These are phyloP conservation scores for Morelia viridis DNA, from an alignment of 2,797 vertebrate genomes.

Conservation along the genomic window DNA sequence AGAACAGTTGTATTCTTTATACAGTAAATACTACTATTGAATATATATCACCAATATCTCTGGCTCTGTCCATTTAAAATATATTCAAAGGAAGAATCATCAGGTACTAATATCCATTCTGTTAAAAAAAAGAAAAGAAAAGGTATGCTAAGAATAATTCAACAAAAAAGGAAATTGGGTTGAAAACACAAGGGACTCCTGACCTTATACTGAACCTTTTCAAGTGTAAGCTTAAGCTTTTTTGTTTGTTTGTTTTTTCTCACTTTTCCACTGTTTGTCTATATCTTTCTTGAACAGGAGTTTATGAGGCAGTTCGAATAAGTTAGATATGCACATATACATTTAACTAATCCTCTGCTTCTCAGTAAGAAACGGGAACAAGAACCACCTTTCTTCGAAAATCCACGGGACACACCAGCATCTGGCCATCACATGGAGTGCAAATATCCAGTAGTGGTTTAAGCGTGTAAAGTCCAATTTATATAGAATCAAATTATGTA, in stretches of 20 bases:
- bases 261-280: background rate
- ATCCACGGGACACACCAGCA: too few relatives aligned
- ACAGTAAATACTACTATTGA: background rate
- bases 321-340: background rate
- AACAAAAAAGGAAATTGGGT: background rate
- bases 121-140: background rate
- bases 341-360: background rate
- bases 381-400: background rate
- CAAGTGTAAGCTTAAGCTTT: background rate
- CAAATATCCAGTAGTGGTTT: background rate
- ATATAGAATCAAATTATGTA: background rate
- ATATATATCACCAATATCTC: background rate
- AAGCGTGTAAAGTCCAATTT: background rate
- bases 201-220: background rate
- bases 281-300: background rate
- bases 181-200: background rate
- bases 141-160: background rate
- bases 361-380: background rate
- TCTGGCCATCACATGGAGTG: background rate
- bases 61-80: background rate
- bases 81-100: background rate
- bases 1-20: background rate
- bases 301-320: background rate
- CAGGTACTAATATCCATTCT: background rate
- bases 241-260: background rate